phyloP scores from a whole-genome alignment of 2,888 invertebrate species.

The Melangyna quadrimaculata region DNA sequence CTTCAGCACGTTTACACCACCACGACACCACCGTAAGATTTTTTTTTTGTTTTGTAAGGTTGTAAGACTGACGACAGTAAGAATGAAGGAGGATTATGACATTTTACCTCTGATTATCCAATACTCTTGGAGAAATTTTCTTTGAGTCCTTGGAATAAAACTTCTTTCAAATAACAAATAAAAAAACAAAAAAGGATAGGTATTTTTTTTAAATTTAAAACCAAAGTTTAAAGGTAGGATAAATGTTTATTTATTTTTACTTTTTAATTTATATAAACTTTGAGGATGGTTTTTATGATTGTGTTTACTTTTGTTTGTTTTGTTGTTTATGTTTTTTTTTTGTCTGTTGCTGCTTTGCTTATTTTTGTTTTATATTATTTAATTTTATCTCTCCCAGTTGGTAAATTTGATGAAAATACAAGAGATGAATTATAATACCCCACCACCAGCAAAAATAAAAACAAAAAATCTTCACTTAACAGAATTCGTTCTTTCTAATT shows the following conservation, averaged over 20 bases:
- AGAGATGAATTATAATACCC: neutral
- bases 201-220: slow-evolving; percentile 3
- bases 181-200: neutral
- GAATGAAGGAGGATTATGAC: slow-evolving; percentile 13
- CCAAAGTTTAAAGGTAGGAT: slow-evolving; percentile 20
- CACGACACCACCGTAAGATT: neutral
- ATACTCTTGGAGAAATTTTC: neutral
- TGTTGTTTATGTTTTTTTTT: neutral
- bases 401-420: neutral
- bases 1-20: neutral
- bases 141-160: neutral
- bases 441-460: neutral
- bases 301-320: neutral
- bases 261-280: neutral
- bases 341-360: no score
- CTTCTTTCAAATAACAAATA: neutral
- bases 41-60: slow-evolving; percentile 3
- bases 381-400: neutral
- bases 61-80: slow-evolving; percentile 6
- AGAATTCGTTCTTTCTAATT: neutral
- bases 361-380: neutral
- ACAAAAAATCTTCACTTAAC: neutral
- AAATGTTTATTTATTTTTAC: slow-evolving; percentile 8
- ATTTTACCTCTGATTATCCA: slow-evolving; percentile 3
- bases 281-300: slow-evolving; percentile 2